A percentile compares a stretch with the other conserved stretches of the same genome.
Evolutionary conservation across 2,797 vertebrate genomes (phyloP).

Genomic region (Spondyliosoma cantharus): DNA sequence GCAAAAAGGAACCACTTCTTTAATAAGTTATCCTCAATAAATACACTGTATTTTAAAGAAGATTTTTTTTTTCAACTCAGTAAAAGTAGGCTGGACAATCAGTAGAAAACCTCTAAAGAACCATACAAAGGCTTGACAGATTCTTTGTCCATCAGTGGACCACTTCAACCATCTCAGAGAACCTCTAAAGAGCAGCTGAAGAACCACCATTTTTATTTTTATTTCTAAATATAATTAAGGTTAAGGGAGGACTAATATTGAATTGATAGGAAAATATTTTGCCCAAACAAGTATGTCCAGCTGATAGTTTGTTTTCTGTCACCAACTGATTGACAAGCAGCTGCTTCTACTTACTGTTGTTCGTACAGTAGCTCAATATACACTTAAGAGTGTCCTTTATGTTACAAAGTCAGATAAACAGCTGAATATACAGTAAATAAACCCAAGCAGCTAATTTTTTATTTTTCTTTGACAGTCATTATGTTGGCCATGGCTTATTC

Average conservation of each 20-base stretch:
- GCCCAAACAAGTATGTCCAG: neutral
- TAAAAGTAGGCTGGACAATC: too few species aligned
- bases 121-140: too few species aligned
- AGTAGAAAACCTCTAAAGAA: too few species aligned
- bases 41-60: too few species aligned
- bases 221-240: too few species aligned
- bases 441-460: neutral
- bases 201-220: too few species aligned
- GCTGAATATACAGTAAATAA: neutral
- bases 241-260: neutral
- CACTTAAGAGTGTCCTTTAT: neutral
- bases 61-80: too few species aligned
- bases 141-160: too few species aligned
- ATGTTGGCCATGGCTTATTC: neutral
- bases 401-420: neutral
- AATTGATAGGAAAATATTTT: neutral
- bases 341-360: neutral
- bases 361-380: neutral
- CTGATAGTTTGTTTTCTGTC: neutral
- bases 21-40: too few species aligned
- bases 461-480: neutral
- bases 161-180: too few species aligned
- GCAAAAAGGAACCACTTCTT: too few species aligned
- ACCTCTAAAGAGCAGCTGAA: too few species aligned
- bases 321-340: neutral